Conservation (phyloP, 2,888 invertebrate genomes). For the Leucoma salicis region DNA sequence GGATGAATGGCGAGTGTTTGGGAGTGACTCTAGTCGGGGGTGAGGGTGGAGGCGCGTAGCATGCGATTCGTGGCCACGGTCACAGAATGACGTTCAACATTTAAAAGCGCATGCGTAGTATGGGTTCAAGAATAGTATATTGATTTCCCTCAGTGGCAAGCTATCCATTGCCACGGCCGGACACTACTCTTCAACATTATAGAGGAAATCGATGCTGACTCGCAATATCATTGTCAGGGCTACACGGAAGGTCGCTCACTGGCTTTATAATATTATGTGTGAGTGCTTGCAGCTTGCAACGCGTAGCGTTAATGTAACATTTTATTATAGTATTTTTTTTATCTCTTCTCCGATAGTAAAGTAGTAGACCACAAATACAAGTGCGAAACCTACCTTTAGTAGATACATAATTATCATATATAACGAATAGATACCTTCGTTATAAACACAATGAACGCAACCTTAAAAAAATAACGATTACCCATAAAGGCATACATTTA, state of each 20-base stretch:
- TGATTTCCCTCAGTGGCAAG: constrained; percentile 60
- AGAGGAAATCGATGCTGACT: constrained; percentile 48
- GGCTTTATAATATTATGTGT: constrained; percentile 2
- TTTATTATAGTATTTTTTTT: background rate
- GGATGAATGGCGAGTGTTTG: constrained; percentile 53
- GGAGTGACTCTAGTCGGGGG: constrained; percentile 13
- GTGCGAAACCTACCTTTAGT: no score
- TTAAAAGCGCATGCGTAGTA: constrained; percentile 61
- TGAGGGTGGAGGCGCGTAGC: constrained; percentile 39
- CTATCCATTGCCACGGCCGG: constrained; percentile 59
- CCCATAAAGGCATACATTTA: no score
- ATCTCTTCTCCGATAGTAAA: no score
- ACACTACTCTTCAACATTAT: constrained; percentile 50
- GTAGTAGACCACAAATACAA: no score
- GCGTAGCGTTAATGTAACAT: background rate
- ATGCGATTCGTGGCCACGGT: constrained; percentile 72
- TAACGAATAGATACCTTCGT: no score
- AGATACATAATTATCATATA: no score
- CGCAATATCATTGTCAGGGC: constrained; percentile 51
- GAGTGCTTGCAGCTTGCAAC: background rate
- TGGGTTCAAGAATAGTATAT: constrained; percentile 73
- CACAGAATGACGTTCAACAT: constrained; percentile 70
- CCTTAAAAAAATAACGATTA: no score
- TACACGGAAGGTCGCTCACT: constrained; percentile 22
- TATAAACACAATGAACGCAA: no score